These are phyloP conservation scores for Hoplodrina ambigua DNA, from an alignment of 2,888 invertebrate genomes.

Conservation along the genomic window DNA sequence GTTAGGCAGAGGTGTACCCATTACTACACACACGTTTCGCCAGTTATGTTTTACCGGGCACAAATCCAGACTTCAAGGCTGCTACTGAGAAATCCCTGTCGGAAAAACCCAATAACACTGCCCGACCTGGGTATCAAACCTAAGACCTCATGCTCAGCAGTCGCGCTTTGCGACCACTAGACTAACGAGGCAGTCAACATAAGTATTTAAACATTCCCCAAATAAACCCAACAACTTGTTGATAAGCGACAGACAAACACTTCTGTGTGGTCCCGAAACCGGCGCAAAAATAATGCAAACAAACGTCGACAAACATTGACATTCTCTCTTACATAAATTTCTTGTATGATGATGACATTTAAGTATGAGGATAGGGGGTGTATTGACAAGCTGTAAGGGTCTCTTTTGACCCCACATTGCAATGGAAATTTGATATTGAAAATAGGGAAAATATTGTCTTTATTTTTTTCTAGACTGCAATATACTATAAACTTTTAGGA, in stretches of 20 bases:
- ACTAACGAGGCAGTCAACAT: too few relatives aligned
- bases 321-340: constrained; percentile 17
- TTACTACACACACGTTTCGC: too few relatives aligned
- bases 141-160: too few relatives aligned
- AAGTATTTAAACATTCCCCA: constrained; percentile 2
- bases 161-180: too few relatives aligned
- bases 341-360: constrained; percentile 31
- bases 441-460: background rate
- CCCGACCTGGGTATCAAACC: too few relatives aligned
- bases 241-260: constrained; percentile 42
- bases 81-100: too few relatives aligned
- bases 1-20: too few relatives aligned
- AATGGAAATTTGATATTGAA: constrained; percentile 4
- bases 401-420: constrained; percentile 1
- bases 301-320: constrained; percentile 42
- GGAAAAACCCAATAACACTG: too few relatives aligned
- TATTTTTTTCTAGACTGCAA: background rate
- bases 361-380: background rate
- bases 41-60: too few relatives aligned
- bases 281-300: constrained; percentile 38
- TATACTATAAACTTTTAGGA: too few relatives aligned
- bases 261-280: constrained; percentile 10
- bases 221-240: constrained; percentile 48
- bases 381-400: constrained; percentile 11
- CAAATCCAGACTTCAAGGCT: too few relatives aligned